Evolutionary conservation across 2,113 vertebrate genomes (phyloP).

Genomic region (Mirounga angustirostris): DNA sequence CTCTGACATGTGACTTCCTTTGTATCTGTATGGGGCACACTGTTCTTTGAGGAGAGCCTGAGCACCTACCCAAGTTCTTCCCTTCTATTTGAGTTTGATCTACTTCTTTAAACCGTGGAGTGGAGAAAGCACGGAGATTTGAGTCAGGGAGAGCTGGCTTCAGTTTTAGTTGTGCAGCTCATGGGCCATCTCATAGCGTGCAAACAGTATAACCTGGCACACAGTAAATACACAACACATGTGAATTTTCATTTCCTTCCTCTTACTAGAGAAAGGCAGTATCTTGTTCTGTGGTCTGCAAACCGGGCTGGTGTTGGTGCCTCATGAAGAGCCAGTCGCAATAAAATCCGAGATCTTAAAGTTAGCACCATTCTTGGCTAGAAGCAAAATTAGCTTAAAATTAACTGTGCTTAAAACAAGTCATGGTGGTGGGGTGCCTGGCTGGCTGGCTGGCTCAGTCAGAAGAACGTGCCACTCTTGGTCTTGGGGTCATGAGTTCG

Average conservation of each 20-base stretch:
- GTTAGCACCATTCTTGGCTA: neutral
- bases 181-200: neutral
- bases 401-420: neutral
- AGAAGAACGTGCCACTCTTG: neutral
- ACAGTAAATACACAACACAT: neutral
- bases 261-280: neutral
- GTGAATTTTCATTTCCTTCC: neutral
- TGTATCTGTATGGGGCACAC: neutral
- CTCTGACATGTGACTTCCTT: neutral
- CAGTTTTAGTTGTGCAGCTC: neutral
- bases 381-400: slow-evolving; percentile 10
- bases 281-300: neutral
- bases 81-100: neutral
- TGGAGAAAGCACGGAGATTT: neutral
- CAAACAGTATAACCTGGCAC: neutral
- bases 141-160: neutral
- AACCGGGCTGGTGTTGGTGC: neutral
- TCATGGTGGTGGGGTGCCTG: neutral
- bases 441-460: neutral
- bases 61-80: neutral
- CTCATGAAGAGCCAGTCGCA: neutral
- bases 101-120: neutral
- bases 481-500: neutral
- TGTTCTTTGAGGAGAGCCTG: neutral
- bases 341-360: neutral